Conservation (phyloP, 2,797 vertebrate species). For the Forpus xanthops region DNA sequence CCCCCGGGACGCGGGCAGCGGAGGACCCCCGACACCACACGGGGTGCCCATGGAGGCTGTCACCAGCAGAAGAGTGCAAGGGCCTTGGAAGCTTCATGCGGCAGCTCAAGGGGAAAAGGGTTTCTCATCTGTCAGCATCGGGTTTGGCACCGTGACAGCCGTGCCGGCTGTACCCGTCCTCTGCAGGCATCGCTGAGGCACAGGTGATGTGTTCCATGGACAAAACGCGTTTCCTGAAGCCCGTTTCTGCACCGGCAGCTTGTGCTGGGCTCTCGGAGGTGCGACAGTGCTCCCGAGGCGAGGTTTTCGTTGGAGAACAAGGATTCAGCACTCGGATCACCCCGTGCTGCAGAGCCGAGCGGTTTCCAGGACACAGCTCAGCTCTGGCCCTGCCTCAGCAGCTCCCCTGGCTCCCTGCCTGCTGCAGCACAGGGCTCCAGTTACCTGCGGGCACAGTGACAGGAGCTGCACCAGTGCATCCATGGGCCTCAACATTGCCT, state of each 20-base stretch:
- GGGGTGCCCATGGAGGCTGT: no score
- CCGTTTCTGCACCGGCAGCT: neutral
- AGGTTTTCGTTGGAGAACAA: accelerated
- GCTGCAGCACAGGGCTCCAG: neutral
- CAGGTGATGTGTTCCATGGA: accelerated
- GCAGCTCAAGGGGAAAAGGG: no score
- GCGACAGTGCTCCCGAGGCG: neutral
- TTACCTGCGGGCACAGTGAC: neutral
- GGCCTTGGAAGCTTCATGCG: neutral
- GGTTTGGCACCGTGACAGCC: accelerated
- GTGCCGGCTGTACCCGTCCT: accelerated
- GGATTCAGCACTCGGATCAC: neutral
- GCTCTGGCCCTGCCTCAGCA: neutral
- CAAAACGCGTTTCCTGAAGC: accelerated
- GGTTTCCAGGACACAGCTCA: neutral
- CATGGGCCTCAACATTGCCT: neutral
- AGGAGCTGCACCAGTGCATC: neutral
- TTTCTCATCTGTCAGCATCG: accelerated
- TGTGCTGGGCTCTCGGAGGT: neutral
- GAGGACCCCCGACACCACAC: no score
- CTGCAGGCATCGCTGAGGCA: accelerated
- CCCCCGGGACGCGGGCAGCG: no score
- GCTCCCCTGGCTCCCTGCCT: neutral
- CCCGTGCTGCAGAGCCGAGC: accelerated
- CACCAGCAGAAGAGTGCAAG: no score